phyloP scores from a whole-genome alignment of 2,888 invertebrate species.

The Laspeyria flexula region DNA sequence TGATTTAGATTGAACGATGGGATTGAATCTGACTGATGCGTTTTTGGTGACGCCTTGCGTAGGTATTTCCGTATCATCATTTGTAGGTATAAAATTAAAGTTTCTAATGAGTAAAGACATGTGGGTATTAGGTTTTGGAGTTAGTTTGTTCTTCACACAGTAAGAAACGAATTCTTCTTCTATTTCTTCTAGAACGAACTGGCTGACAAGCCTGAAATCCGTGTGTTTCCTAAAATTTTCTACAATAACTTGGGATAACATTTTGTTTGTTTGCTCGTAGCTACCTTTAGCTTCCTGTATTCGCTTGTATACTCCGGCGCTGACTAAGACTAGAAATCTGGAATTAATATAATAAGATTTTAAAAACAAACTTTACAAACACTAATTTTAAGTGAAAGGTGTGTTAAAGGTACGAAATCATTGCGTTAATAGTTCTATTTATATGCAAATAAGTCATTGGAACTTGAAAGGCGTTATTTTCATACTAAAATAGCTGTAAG shows the following conservation, averaged over 20 bases:
- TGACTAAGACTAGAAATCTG: conserved; percentile 93
- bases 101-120: conserved; percentile 94
- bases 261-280: conserved; percentile 92
- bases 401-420: too few species aligned
- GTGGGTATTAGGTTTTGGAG: conserved; percentile 90
- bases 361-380: too few species aligned
- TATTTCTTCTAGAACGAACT: conserved; percentile 93
- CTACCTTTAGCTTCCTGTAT: conserved; percentile 91
- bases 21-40: conserved; percentile 87
- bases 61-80: too few species aligned
- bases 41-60: conserved; percentile 83
- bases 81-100: conserved; percentile 92
- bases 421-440: too few species aligned
- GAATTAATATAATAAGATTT: conserved; percentile 13
- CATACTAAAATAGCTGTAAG: too few species aligned
- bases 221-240: conserved; percentile 93
- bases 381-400: too few species aligned
- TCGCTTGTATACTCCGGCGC: conserved; percentile 93
- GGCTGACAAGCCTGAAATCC: conserved; percentile 93
- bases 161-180: conserved; percentile 93
- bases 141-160: conserved; percentile 86
- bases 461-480: too few species aligned
- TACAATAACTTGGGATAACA: conserved; percentile 91
- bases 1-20: conserved; percentile 85
- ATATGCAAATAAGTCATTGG: too few species aligned